A percentile compares a stretch with the other conserved stretches of the same genome.
Evolutionary conservation across 2,113 vertebrate species (phyloP).

Genomic region (Pontoporia blainvillei): DNA sequence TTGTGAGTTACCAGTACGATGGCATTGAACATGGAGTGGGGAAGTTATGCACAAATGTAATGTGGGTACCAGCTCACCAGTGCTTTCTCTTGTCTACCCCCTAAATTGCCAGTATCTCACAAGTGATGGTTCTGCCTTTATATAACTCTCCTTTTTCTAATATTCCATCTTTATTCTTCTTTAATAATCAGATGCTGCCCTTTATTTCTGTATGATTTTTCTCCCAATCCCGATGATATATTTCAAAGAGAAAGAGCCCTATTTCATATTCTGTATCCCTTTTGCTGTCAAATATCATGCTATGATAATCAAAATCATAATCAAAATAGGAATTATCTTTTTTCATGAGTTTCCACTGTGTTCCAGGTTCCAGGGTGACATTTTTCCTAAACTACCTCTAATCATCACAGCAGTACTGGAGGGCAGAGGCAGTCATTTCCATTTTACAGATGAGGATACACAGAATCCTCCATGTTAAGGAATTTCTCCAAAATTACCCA

Average conservation of each 20-base stretch:
- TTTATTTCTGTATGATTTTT: background rate
- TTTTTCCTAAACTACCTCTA: background rate
- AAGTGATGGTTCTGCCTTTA: background rate
- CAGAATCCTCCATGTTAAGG: background rate
- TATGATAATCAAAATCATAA: background rate
- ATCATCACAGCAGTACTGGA: background rate
- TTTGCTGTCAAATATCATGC: background rate
- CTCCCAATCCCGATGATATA: background rate
- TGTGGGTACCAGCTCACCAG: accelerated
- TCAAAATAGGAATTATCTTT: background rate
- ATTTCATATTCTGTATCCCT: background rate
- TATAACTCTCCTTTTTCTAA: background rate
- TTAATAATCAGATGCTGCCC: background rate
- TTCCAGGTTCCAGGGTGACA: background rate
- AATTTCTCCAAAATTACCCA: background rate
- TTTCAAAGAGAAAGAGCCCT: background rate
- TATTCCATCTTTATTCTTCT: background rate
- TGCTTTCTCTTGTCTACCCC: background rate
- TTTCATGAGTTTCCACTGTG: background rate
- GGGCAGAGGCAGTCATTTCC: background rate
- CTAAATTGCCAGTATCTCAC: too few relatives aligned
- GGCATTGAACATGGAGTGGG: accelerated
- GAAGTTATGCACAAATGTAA: accelerated
- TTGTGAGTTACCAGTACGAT: background rate
- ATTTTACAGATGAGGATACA: background rate